phyloP scores from a whole-genome alignment of 2,113 vertebrate genomes.

The Phycodurus eques region DNA sequence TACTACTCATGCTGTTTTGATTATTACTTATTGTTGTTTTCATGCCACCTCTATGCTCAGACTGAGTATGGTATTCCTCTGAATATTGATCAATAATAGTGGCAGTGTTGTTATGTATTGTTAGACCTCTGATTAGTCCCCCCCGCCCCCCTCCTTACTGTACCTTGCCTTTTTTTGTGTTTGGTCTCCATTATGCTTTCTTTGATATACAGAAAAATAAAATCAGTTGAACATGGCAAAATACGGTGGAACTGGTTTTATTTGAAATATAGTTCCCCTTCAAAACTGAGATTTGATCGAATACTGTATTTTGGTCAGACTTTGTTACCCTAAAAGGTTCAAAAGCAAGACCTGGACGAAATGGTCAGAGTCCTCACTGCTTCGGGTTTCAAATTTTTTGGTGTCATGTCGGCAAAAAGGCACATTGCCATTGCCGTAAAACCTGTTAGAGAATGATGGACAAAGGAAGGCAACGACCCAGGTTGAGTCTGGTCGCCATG shows the following conservation, averaged over 20 bases:
- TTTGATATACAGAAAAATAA: conserved; percentile 81
- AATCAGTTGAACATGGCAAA: conserved; percentile 61
- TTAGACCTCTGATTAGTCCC: conserved; percentile 77
- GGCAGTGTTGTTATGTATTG: conserved; percentile 76
- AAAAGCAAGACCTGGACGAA: no score
- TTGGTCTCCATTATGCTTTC: conserved; percentile 78
- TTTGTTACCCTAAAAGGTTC: no score
- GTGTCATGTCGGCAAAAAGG: no score
- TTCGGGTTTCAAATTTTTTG: no score
- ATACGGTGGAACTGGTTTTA: background rate
- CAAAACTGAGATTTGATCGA: background rate
- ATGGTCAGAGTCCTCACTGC: no score
- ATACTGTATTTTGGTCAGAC: background rate
- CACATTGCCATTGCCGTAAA: no score
- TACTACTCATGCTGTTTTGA: conserved; percentile 77
- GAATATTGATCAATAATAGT: conserved; percentile 77
- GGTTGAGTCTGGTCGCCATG: no score
- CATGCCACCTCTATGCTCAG: conserved; percentile 68
- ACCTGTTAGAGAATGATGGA: no score
- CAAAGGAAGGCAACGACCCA: no score
- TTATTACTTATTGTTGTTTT: conserved; percentile 75
- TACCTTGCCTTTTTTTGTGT: conserved; percentile 75
- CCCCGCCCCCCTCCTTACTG: conserved; percentile 60
- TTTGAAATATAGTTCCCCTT: background rate
- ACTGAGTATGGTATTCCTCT: conserved; percentile 71